Conservation (phyloP, 2,888 invertebrate species). For the Orthosia gracilis region DNA sequence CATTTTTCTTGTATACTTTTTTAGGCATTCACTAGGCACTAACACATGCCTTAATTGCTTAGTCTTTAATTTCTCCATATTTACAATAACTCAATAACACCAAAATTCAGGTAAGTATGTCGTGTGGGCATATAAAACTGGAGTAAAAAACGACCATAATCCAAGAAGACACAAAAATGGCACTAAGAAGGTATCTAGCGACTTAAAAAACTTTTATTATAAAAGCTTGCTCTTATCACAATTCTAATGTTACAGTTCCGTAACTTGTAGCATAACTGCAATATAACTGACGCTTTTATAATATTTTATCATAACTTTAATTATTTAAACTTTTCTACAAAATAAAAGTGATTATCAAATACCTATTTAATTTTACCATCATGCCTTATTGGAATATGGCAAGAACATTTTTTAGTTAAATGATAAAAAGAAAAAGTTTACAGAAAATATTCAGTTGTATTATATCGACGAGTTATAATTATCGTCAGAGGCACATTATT, state of each 20-base stretch:
- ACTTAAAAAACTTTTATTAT: conserved; percentile 57
- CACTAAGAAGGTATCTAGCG: conserved; percentile 62
- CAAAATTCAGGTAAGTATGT: conserved; percentile 65
- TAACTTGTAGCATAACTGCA: conserved; percentile 32
- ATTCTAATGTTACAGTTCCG: conserved; percentile 44
- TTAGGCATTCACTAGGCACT: conserved; percentile 88
- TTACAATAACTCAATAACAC: conserved; percentile 81
- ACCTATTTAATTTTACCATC: conserved; percentile 60
- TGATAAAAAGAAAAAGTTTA: conserved; percentile 33
- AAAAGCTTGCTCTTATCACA: conserved; percentile 60
- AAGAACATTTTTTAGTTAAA: conserved; percentile 55
- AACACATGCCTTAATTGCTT: conserved; percentile 83
- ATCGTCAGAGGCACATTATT: conserved; percentile 54
- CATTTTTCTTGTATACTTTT: conserved; percentile 86
- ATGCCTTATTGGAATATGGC: conserved; percentile 69
- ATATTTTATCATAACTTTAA: conserved; percentile 47
- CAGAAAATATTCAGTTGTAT: conserved; percentile 35
- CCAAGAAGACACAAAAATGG: conserved; percentile 69
- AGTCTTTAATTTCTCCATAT: conserved; percentile 90
- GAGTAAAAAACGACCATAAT: conserved; percentile 65
- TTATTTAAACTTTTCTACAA: conserved; percentile 53
- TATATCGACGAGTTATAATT: conserved; percentile 29
- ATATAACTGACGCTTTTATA: conserved; percentile 46
- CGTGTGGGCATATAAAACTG: conserved; percentile 67
- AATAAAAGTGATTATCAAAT: conserved; percentile 58